Conservation (phyloP, 1,140 invertebrate species). For the Oryzaephilus surinamensis region DNA sequence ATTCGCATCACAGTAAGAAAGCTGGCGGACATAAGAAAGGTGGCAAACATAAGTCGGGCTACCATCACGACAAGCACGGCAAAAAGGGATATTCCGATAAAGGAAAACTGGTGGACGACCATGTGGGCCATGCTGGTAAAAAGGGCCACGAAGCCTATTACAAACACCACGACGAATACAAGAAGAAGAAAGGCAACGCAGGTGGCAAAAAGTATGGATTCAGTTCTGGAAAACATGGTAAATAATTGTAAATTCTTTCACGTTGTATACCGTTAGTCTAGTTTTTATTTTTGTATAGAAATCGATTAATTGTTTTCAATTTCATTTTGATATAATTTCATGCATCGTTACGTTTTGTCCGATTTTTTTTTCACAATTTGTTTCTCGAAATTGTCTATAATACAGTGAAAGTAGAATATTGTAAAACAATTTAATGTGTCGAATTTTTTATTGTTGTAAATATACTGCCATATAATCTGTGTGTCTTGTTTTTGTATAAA, state of each 20-base stretch:
- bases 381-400: background rate
- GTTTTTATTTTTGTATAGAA: conserved; percentile 2
- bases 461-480: conserved; percentile 2
- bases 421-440: background rate
- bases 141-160: conserved; percentile 51
- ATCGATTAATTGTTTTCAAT: too few species aligned
- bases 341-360: conserved; percentile 5
- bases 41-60: conserved; percentile 54
- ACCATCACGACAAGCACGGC: conserved; percentile 58
- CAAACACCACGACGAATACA: conserved; percentile 47
- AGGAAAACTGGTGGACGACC: conserved; percentile 51
- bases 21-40: conserved; percentile 63
- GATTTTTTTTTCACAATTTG: conserved; percentile 4
- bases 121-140: conserved; percentile 50
- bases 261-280: background rate
- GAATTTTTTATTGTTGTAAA: conserved; percentile 3
- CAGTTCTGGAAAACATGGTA: too few species aligned
- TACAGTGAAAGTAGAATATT: conserved; percentile 1
- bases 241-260: too few species aligned
- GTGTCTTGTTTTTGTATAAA: conserved; percentile 4
- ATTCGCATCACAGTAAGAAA: conserved; percentile 57
- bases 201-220: conserved; percentile 48
- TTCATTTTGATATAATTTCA: conserved; percentile 7
- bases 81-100: conserved; percentile 65
- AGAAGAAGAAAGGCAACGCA: conserved; percentile 47